Percentiles rank a stretch among this genome's conserved stretches.
phyloP scores from a whole-genome alignment of 1,140 invertebrate genomes.

The Oedothorax gibbosus region DNA sequence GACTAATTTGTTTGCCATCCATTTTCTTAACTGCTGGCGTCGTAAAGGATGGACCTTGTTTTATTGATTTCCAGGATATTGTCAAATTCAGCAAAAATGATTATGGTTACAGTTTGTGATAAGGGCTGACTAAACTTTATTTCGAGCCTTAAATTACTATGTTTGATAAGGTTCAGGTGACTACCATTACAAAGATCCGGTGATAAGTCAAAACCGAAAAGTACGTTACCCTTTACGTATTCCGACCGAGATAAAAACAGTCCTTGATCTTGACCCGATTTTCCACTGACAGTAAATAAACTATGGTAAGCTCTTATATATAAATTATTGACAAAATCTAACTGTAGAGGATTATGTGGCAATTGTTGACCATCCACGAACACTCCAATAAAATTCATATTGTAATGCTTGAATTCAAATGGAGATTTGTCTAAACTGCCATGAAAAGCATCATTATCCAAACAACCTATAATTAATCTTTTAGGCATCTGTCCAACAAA shows the following conservation, averaged over 20 bases:
- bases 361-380: conserved; percentile 1
- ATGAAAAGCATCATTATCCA: conserved; percentile 16
- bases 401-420: conserved; percentile 29
- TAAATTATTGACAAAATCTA: conserved; percentile 1
- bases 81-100: no score
- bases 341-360: neutral
- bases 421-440: conserved; percentile 2
- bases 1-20: no score
- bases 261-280: neutral
- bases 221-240: neutral
- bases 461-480: conserved; percentile 8
- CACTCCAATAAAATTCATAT: conserved; percentile 9
- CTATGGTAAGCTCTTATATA: conserved; percentile 15
- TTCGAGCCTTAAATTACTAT: no score
- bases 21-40: no score
- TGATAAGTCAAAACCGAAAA: conserved; percentile 3
- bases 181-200: neutral
- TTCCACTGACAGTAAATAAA: conserved; percentile 13
- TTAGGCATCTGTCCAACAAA: conserved; percentile 22
- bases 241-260: neutral
- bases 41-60: no score
- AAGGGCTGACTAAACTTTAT: no score
- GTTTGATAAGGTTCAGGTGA: neutral
- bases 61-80: no score
- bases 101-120: no score